phyloP scores from a whole-genome alignment of 2,888 invertebrate genomes.

The Drosophila limbata region DNA sequence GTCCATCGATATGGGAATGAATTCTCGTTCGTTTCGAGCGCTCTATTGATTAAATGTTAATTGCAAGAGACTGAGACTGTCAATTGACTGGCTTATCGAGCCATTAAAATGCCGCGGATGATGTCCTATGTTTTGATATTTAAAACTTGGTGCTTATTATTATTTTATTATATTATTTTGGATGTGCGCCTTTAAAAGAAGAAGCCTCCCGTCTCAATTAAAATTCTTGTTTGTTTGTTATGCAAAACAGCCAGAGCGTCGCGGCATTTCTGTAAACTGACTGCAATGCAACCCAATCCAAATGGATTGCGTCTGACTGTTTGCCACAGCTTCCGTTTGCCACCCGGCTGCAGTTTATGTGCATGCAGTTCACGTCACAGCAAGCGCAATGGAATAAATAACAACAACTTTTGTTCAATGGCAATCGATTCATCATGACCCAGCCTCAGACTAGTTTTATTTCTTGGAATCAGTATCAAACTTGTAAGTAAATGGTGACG shows the following conservation, averaged over 20 bases:
- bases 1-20: constrained; percentile 1
- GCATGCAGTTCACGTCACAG: constrained; percentile 46
- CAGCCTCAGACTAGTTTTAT: background rate
- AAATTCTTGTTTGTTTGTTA: constrained; percentile 65
- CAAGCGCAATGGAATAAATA: constrained; percentile 19
- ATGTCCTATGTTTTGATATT: constrained; percentile 47
- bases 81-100: constrained; percentile 27
- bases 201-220: constrained; percentile 34
- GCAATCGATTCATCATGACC: constrained; percentile 7
- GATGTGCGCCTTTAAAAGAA: constrained; percentile 46
- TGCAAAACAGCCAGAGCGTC: constrained; percentile 53
- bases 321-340: constrained; percentile 48
- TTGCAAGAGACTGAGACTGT: constrained; percentile 27
- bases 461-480: constrained; percentile 8
- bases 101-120: constrained; percentile 64
- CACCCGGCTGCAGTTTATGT: constrained; percentile 7
- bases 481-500: background rate
- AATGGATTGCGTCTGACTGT: background rate
- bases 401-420: constrained; percentile 19
- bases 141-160: constrained; percentile 43
- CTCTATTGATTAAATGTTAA: constrained; percentile 55
- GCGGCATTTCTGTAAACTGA: constrained; percentile 19
- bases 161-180: constrained; percentile 30
- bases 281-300: constrained; percentile 41
- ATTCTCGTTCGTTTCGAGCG: constrained; percentile 11